Base-by-base conservation (phyloP, 2,797 vertebrate species). In the Sternarchorhynchus goeldii region DNA sequence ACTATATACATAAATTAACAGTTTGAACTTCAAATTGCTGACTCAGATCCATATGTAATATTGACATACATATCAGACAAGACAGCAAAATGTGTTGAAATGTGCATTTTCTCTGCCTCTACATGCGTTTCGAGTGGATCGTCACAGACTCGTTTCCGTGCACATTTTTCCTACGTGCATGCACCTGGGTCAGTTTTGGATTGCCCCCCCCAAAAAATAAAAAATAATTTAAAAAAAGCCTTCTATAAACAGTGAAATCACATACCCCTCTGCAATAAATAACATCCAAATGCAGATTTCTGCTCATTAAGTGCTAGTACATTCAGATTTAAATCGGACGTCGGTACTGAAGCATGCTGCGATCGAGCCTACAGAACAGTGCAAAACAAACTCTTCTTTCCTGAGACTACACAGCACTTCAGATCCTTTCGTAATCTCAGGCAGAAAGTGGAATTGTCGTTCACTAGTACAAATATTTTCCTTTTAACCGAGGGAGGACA, bases 331-430 rank as follows among this genome's bases (percentile, higher is more conserved):
- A 88, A 87, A 89, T 82, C 84, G 85, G 86, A 90, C 90, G 86
- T 87, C 75, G 84, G 88, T 76, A 64, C 84, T 58, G 73, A 76
- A 87, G 87, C 91, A 89, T 92, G 91, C 90, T 86, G 79, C 88
- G 87, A 88, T 81, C 87, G 86, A 72, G 58, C 88, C 89, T 89
- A 91, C 83, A 86, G 87, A 91, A 92, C 92, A 92, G 90, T 92
- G 92, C 91, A 92, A 91, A 91, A 92, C 85, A 86, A 87, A 87
- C 82, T 69, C 82, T 72, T 89, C 76, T 89, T 93, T 93, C 92
- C 93, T 93, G 93, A 93, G 93, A 93, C 91, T 89, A 91, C 79
- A 85, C 85, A 86, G 88, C 84, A 85, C 86, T 90, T 89, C 86
- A 88, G 74, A 84, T 93, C 91, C 92, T 90, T 93, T 93, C 88